Percentiles rank a stretch among this genome's conserved stretches.
These are phyloP conservation scores for Chromoteleia sp. DNA, from an alignment of 2,888 invertebrate species.

Conservation along the genomic window DNA sequence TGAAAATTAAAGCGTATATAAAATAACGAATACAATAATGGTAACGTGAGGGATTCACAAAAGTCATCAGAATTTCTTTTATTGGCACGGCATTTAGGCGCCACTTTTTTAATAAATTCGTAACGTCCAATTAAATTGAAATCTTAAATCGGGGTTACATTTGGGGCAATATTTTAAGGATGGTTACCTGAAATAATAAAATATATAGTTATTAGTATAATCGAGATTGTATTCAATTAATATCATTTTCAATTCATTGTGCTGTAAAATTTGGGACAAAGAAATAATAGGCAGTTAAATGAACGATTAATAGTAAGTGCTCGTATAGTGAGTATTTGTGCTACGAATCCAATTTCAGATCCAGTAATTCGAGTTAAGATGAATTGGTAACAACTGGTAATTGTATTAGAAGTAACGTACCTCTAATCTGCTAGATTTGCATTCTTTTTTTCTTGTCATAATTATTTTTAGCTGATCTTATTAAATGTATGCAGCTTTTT, in stretches of 20 bases:
- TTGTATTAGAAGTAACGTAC: background rate
- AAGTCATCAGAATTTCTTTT: too few species aligned
- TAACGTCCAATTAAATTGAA: background rate
- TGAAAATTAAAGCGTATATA: too few species aligned
- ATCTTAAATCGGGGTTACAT: background rate
- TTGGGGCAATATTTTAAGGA: background rate
- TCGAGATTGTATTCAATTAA: background rate
- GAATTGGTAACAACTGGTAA: background rate
- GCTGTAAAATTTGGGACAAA: background rate
- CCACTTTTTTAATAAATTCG: too few species aligned
- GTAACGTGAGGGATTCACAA: too few species aligned
- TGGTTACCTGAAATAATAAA: slow-evolving; percentile 16
- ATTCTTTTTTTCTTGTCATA: background rate
- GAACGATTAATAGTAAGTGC: slow-evolving; percentile 24
- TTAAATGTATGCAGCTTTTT: too few species aligned
- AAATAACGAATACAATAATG: too few species aligned
- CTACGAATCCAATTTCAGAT: background rate
- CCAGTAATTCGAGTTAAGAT: background rate
- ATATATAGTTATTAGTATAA: slow-evolving; percentile 6
- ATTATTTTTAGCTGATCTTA: too few species aligned
- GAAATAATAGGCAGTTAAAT: slow-evolving; percentile 17
- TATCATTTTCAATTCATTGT: background rate
- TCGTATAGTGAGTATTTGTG: too few species aligned
- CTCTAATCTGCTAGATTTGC: background rate
- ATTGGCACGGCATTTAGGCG: too few species aligned